phyloP scores from a whole-genome alignment of 1,140 invertebrate genomes.

The Venturia canescens region DNA sequence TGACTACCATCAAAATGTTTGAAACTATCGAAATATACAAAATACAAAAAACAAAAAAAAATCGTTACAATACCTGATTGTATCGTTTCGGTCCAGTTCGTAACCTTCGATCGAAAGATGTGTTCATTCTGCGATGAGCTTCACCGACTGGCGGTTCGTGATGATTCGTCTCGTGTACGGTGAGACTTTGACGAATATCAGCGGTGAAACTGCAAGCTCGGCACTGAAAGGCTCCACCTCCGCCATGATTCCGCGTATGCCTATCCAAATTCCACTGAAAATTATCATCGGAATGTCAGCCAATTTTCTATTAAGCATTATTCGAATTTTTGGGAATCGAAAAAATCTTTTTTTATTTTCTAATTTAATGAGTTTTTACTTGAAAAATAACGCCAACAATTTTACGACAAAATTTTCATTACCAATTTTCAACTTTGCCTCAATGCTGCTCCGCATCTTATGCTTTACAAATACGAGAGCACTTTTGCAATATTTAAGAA shows the following conservation, averaged over 20 bases:
- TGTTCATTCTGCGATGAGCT: constrained; percentile 70
- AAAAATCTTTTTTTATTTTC: too few relatives aligned
- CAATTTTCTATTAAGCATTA: too few relatives aligned
- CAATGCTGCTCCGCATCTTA: too few relatives aligned
- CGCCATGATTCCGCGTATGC: constrained; percentile 93
- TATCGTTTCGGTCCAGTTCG: constrained; percentile 75
- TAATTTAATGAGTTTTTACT: too few relatives aligned
- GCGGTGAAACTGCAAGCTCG: constrained; percentile 93
- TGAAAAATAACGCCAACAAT: too few relatives aligned
- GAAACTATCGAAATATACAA: too few relatives aligned
- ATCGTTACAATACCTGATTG: constrained; percentile 64
- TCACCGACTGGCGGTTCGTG: constrained; percentile 87
- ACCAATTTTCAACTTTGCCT: too few relatives aligned
- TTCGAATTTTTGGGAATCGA: too few relatives aligned
- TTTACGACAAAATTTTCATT: too few relatives aligned
- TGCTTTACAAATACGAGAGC: too few relatives aligned
- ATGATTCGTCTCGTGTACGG: constrained; percentile 93
- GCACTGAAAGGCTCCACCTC: constrained; percentile 89
- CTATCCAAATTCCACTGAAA: constrained; percentile 91
- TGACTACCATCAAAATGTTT: too few relatives aligned
- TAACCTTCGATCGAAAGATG: constrained; percentile 74
- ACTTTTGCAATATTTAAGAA: too few relatives aligned
- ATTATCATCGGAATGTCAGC: not conserved
- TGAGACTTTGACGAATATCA: constrained; percentile 94
- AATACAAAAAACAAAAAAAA: not conserved